phyloP scores from a whole-genome alignment of 2,113 vertebrate genomes.

The Oreotrochilus melanogaster region DNA sequence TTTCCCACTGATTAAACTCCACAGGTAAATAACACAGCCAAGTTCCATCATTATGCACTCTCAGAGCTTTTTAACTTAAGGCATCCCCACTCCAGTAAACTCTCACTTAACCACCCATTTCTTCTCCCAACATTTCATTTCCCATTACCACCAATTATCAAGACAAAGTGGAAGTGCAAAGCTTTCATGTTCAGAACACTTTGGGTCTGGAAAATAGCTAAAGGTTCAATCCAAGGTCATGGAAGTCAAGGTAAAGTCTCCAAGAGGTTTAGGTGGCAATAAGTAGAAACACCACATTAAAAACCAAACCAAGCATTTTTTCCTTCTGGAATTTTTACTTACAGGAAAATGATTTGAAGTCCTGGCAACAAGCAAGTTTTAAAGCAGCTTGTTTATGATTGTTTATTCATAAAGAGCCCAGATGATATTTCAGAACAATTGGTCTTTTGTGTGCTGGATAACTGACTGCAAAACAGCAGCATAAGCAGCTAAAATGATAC shows the following conservation, averaged over 20 bases:
- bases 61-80: neutral
- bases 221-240: neutral
- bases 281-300: neutral
- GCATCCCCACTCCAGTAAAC: neutral
- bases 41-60: fast-evolving
- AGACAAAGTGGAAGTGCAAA: neutral
- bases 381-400: neutral
- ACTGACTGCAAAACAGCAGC: neutral
- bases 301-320: neutral
- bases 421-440: neutral
- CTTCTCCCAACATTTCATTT: neutral
- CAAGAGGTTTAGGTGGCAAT: neutral
- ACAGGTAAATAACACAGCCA: neutral
- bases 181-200: neutral
- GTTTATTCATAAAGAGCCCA: neutral
- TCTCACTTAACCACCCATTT: neutral
- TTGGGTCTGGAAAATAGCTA: neutral
- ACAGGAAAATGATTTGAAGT: neutral
- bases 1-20: neutral
- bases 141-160: neutral
- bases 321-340: neutral
- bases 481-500: neutral
- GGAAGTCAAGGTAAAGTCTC: neutral
- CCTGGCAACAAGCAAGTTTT: neutral
- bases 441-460: neutral